A percentile compares a stretch with the other conserved stretches of the same genome.
phyloP scores from a whole-genome alignment of 2,113 vertebrate genomes.

The Aspiorhynchus laticeps region DNA sequence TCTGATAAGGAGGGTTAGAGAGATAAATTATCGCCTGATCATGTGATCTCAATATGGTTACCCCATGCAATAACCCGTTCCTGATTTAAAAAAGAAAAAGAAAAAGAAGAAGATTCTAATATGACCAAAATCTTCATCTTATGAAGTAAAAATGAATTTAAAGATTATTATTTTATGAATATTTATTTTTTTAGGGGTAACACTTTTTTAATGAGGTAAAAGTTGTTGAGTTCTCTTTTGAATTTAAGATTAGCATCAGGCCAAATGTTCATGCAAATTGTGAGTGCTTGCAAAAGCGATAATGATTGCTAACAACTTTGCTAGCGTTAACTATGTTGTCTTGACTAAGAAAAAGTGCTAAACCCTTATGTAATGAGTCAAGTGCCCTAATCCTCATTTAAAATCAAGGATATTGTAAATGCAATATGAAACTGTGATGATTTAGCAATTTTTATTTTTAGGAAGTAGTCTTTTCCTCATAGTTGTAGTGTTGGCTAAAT shows the following conservation, averaged over 20 bases:
- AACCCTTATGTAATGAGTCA: neutral
- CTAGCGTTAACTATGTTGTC: neutral
- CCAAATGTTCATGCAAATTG: neutral
- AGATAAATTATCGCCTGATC: neutral
- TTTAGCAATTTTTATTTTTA: neutral
- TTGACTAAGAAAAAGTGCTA: neutral
- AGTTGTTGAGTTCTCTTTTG: neutral
- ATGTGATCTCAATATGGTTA: neutral
- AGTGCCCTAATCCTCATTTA: neutral
- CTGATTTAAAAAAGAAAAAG: neutral
- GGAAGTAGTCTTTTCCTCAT: neutral
- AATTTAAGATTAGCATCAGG: neutral
- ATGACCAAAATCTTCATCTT: neutral
- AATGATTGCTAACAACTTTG: constrained; percentile 17
- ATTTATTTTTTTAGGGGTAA: neutral
- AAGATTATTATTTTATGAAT: too few species aligned
- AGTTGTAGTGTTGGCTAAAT: neutral
- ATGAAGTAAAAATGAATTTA: neutral
- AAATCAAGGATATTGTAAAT: neutral
- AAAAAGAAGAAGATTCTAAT: neutral
- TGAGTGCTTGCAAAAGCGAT: neutral
- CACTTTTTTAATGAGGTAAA: neutral
- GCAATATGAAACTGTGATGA: neutral
- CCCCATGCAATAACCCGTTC: neutral
- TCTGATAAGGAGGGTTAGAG: neutral